phyloP scores from a whole-genome alignment of 2,797 vertebrate genomes.

The Darevskia nairensis region DNA sequence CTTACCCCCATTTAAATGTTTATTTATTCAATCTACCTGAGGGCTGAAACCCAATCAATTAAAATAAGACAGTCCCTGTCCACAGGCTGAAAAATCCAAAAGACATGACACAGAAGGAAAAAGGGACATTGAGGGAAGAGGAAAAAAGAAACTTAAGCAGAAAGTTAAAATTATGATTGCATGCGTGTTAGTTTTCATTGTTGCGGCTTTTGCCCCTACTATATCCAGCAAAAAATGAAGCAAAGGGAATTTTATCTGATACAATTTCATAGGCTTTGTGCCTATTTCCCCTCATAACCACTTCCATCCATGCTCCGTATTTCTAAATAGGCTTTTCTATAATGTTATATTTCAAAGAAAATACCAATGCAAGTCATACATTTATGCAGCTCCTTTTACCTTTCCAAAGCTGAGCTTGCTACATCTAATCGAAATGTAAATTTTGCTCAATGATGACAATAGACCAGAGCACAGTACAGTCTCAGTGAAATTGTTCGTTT shows the following conservation, averaged over 20 bases:
- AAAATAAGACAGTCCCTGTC: too few species aligned
- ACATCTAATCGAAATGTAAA: background rate
- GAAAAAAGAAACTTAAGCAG: background rate
- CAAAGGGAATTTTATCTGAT: accelerated
- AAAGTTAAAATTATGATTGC: background rate
- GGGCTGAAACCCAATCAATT: too few species aligned
- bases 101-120: too few species aligned
- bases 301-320: background rate
- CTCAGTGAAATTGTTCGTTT: background rate
- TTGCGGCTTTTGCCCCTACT: background rate
- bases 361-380: background rate
- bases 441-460: background rate
- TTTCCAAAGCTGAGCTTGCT: background rate
- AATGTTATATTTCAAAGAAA: background rate
- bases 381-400: conserved; percentile 1
- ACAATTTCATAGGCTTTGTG: background rate
- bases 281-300: conserved; percentile 7
- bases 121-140: background rate
- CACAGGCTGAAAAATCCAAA: too few species aligned
- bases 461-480: background rate
- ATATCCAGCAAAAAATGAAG: background rate
- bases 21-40: too few species aligned
- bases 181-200: background rate
- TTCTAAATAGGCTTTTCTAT: background rate
- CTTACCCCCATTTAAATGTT: background rate